These are phyloP conservation scores for Anarhynchus alexandrinus DNA, from an alignment of 2,113 vertebrate genomes.

Conservation along the genomic window DNA sequence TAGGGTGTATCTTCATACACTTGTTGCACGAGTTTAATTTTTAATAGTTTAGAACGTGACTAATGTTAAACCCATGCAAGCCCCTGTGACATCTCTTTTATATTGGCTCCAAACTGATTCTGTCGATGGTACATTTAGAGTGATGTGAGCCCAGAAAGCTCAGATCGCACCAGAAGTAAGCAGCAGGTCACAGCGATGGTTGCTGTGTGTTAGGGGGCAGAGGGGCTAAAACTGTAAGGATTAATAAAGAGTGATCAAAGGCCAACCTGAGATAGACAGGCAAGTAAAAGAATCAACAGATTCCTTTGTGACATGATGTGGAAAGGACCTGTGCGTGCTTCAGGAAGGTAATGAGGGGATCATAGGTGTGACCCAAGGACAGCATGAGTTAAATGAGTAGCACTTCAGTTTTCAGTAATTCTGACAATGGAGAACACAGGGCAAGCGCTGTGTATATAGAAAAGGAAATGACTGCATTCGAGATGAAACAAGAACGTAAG, in stretches of 20 bases:
- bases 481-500: not conserved
- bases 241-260: not conserved
- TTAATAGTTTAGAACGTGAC: not conserved
- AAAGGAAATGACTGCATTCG: not conserved
- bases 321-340: not conserved
- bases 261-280: not conserved
- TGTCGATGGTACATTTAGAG: not conserved
- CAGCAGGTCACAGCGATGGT: not conserved
- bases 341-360: not conserved
- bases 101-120: not conserved
- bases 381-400: not conserved
- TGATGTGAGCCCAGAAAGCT: not conserved
- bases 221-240: not conserved
- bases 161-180: not conserved
- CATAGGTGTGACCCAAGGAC: not conserved
- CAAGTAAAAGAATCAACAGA: not conserved
- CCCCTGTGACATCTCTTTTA: not conserved
- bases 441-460: not conserved
- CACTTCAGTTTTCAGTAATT: not conserved
- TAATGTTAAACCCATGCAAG: not conserved
- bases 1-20: not conserved
- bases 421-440: not conserved
- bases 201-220: not conserved
- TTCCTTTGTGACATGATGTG: not conserved
- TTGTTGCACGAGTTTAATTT: not conserved